Evolutionary conservation across 2,888 invertebrate species (phyloP), one percentile per base, ranked within the genome.

Genomic region (Lepeophtheirus nordmannii): DNA sequence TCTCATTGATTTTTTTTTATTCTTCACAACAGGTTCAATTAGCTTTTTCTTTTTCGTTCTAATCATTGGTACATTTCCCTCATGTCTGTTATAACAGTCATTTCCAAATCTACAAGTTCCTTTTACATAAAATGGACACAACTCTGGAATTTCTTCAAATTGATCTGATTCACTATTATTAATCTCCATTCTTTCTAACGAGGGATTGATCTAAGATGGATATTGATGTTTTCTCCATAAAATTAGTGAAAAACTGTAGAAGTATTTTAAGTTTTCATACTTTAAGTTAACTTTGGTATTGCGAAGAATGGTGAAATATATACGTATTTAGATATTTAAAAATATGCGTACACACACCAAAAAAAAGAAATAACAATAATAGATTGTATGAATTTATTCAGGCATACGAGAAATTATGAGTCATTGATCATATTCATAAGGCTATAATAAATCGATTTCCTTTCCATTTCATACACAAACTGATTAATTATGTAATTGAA

Each of bases 1-100:
- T 70, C 75, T 77, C 77, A 78, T 76, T 5, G 75, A 71, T 10
- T 68, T 67, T 61, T 71, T 71, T 67, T 8, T 41, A 53, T n/a
- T 9, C 17, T 64, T 62, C 56, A n/a, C 30, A 30, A 5, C 7
- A 30, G 2, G 30, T 30, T 30, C 30, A 30, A 30, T 30, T 30
- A 7, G 30, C 14, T 56, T 38, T 11, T 53, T 38, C 14, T 65
- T 40, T 20, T 39, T 40, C 40, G 11, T 14, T 8, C 1, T n/a
- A 8, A 11, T 12, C 17, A 14, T 40, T 39, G 23, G 22, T 14
- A 12, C 22, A 10, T 14, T 12, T 12, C n/a, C 46, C 22, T 59
- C 41, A 46, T 67, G 67, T 20, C 20, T 17, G 40, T 67, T 67
- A 10, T 17, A 22, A 23, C 67, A 67, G 22, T 62, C 23, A 14